Evolutionary conservation across 2,888 invertebrate genomes (phyloP), one percentile per base, ranked within the genome.

Genomic region (Drosophila mayaguana): DNA sequence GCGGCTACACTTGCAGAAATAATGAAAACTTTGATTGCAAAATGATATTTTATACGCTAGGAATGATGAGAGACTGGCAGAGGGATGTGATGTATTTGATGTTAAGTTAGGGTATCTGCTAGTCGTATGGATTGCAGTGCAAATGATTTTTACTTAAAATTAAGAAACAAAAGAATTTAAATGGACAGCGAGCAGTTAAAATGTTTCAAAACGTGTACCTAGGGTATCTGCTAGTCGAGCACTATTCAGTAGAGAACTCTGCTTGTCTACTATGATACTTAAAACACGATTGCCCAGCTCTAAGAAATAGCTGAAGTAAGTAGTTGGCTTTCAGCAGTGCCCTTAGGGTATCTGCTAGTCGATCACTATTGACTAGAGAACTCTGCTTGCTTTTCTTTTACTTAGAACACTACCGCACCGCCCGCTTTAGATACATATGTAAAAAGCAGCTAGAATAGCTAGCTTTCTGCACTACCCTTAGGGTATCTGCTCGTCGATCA

Each of bases 1-100:
- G n/a, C 18, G 55, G 57, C 69, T 55, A 48, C 75, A 78, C 73
- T 77, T 12, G 25, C 43, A 53, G 34, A 76, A 76, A 75, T 32
- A 55, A 25, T 25, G 42, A 42, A 12, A 50, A 43, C 40, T 56
- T 7, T 5, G 11, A 36, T n/a, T 11, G 2, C 18, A 12, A 16
- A 32, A 18, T 36, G 11, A 38, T 28, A 25, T 32, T 34, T 20
- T 2, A 34, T 51, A 3, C 34, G 11, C 18, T 51, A 0, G 12
- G 3, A 51, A 14, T 51, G 14, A 28, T 28, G 28, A 28, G 28
- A n/a, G 28, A 34, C 9, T 16, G 16, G 16, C 4, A 16, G 12
- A 4, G 20, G 6, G 4, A 12, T 9, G 14, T 22, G 14, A 3
- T 16, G 14, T 22, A 7, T 22, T 1, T 45, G 7, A 14, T 45